A percentile compares a stretch with the other conserved stretches of the same genome.
Evolutionary conservation across 2,888 invertebrate genomes (phyloP).

Genomic region (Unio pictorum): DNA sequence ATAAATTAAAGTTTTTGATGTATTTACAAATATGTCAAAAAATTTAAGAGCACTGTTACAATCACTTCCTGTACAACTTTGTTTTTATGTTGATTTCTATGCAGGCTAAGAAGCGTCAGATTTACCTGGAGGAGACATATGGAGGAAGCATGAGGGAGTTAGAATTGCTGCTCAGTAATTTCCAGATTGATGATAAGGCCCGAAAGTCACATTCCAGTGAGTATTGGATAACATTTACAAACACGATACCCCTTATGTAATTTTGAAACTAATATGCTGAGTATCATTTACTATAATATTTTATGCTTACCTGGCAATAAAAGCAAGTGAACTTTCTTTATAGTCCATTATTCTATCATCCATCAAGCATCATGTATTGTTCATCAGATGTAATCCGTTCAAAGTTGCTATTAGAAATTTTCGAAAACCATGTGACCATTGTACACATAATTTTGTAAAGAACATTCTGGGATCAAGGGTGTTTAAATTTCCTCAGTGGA

Average conservation of each 20-base stretch:
- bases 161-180: constrained; percentile 59
- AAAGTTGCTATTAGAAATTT: too few relatives aligned
- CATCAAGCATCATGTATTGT: too few relatives aligned
- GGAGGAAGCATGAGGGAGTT: constrained; percentile 65
- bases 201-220: constrained; percentile 26
- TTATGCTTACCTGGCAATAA: too few relatives aligned
- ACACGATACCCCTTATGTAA: too few relatives aligned
- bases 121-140: constrained; percentile 67
- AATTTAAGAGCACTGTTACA: background rate
- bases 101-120: constrained; percentile 67
- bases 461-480: too few relatives aligned
- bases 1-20: background rate
- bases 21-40: background rate
- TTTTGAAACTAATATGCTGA: constrained; percentile 2
- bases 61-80: background rate
- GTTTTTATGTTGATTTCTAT: constrained; percentile 2
- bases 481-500: too few relatives aligned
- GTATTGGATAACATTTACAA: background rate
- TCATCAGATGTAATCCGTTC: too few relatives aligned
- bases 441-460: too few relatives aligned
- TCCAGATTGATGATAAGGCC: constrained; percentile 38
- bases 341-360: too few relatives aligned
- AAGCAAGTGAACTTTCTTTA: too few relatives aligned
- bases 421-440: too few relatives aligned
- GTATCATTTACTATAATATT: background rate